Conservation (phyloP, 2,113 vertebrate genomes). For the Myiopsitta monachus region DNA sequence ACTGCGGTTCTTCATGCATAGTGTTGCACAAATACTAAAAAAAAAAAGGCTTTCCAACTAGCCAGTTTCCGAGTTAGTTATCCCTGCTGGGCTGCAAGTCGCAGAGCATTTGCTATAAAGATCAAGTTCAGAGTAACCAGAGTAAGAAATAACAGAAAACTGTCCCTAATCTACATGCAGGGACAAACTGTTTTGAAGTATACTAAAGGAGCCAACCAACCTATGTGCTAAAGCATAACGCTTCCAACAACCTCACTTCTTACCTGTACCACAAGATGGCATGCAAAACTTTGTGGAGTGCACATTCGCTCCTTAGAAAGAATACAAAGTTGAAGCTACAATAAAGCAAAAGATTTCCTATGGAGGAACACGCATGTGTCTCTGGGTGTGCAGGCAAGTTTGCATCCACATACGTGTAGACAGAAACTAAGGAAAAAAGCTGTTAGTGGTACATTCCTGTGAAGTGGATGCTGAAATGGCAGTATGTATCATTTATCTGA, state of each 20-base stretch:
- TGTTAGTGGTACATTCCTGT: background rate
- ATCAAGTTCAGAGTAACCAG: background rate
- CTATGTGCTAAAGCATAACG: background rate
- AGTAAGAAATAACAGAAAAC: background rate
- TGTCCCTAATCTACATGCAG: background rate
- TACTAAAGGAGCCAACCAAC: background rate
- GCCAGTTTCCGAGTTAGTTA: background rate
- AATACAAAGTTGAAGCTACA: background rate
- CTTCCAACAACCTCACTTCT: background rate
- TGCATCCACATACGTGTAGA: background rate
- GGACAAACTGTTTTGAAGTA: background rate
- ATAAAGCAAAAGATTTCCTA: background rate
- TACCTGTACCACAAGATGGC: conserved; percentile 28
- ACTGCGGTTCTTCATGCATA: background rate
- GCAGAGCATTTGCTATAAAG: background rate
- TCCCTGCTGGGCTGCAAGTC: background rate
- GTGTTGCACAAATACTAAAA: background rate
- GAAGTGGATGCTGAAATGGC: background rate
- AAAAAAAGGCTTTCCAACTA: background rate
- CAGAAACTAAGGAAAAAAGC: background rate
- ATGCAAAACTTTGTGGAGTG: background rate
- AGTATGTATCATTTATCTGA: background rate
- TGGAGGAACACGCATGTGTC: rapidly evolving
- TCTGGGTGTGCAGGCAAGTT: background rate
- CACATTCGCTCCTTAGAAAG: background rate